These are phyloP conservation scores for Exaiptasia diaphana DNA, from an alignment of 64 coral and sea anemone genomes.

Conservation along the genomic window DNA sequence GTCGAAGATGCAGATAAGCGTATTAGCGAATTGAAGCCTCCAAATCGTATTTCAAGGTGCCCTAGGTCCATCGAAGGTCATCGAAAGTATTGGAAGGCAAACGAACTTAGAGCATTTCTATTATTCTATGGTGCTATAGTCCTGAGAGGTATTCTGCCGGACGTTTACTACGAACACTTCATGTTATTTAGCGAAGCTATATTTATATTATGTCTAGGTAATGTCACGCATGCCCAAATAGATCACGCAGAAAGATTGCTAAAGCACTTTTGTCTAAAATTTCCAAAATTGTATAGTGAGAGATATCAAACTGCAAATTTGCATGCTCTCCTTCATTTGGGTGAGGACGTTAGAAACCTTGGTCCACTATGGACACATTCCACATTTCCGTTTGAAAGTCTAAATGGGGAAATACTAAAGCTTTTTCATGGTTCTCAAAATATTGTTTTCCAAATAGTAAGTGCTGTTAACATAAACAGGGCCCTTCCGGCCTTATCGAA, in stretches of 20 bases:
- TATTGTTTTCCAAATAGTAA: constrained; percentile 31
- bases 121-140: not conserved
- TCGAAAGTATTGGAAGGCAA: constrained; percentile 49
- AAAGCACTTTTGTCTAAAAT: constrained; percentile 31
- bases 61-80: constrained; percentile 11
- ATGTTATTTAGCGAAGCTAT: constrained; percentile 41
- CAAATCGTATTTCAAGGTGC: constrained; percentile 2
- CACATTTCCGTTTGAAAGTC: constrained; percentile 36
- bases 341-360: constrained; percentile 13
- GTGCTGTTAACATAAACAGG: not conserved
- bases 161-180: constrained; percentile 43
- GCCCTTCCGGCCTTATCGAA: not conserved
- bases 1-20: constrained; percentile 20
- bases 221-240: not conserved
- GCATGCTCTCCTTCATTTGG: constrained; percentile 25
- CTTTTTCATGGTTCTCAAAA: constrained; percentile 36
- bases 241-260: constrained; percentile 36
- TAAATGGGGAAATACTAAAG: constrained; percentile 23
- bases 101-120: constrained; percentile 45
- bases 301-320: constrained; percentile 1
- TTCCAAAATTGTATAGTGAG: constrained; percentile 2
- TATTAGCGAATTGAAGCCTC: constrained; percentile 28
- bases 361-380: constrained; percentile 48
- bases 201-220: constrained; percentile 19
- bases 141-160: constrained; percentile 23